These are phyloP conservation scores for Indicator indicator DNA, from an alignment of 2,113 vertebrate species.

Conservation along the genomic window DNA sequence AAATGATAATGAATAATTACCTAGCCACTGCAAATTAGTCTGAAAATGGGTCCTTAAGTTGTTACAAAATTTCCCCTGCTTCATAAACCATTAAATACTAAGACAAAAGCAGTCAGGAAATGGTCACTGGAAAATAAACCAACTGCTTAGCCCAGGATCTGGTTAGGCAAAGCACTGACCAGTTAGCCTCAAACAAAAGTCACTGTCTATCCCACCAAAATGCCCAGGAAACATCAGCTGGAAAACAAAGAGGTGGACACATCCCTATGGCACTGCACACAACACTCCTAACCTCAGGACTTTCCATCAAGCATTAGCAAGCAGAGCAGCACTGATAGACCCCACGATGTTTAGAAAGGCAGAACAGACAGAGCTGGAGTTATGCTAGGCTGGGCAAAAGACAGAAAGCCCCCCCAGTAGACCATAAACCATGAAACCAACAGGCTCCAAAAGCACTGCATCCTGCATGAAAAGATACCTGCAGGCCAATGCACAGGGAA, in stretches of 20 bases:
- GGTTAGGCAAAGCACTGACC: rapidly evolving
- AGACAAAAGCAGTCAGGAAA: not conserved
- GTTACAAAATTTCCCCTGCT: not conserved
- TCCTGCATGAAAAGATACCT: rapidly evolving
- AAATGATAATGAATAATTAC: not conserved
- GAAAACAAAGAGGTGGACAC: not conserved
- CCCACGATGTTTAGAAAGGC: not conserved
- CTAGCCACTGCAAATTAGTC: not conserved
- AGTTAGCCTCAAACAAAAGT: not conserved
- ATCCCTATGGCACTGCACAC: not conserved
- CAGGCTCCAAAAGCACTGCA: not conserved
- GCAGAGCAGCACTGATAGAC: not conserved
- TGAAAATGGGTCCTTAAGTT: slow-evolving; percentile 18
- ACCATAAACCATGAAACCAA: not conserved
- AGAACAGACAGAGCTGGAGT: not conserved
- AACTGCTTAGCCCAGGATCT: not conserved
- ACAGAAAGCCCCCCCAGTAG: not conserved
- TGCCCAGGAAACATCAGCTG: not conserved
- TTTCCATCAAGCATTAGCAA: not conserved
- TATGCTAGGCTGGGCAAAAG: not conserved
- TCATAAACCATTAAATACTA: not conserved
- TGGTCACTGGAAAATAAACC: not conserved
- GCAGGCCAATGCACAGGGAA: not conserved
- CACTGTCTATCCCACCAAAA: not conserved
- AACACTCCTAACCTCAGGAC: rapidly evolving